phyloP scores from a whole-genome alignment of 2,888 invertebrate genomes.

The Esperia sulphurella region DNA sequence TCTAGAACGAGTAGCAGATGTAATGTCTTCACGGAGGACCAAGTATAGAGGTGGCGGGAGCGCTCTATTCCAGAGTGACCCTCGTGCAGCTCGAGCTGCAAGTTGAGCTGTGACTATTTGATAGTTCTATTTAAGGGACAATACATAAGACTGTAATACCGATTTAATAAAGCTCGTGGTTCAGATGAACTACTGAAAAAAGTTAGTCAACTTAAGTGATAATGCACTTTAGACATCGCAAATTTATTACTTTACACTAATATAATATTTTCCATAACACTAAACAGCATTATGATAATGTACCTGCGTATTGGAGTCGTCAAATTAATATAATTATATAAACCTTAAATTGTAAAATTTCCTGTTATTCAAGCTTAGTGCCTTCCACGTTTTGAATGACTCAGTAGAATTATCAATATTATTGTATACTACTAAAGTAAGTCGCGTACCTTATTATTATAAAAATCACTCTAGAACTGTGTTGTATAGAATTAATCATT shows the following conservation, averaged over 20 bases:
- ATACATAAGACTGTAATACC: slow-evolving; percentile 53
- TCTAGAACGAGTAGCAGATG: slow-evolving; percentile 33
- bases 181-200: slow-evolving; percentile 15
- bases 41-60: slow-evolving; percentile 35
- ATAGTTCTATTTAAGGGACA: slow-evolving; percentile 45
- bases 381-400: slow-evolving; percentile 57
- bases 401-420: slow-evolving; percentile 40
- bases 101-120: slow-evolving; percentile 47
- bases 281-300: neutral
- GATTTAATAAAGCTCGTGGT: slow-evolving; percentile 18
- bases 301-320: neutral
- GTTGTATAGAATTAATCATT: slow-evolving; percentile 21
- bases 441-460: slow-evolving; percentile 26
- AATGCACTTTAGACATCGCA: slow-evolving; percentile 36
- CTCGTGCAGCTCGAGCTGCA: slow-evolving; percentile 23
- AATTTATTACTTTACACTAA: slow-evolving; percentile 21
- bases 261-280: neutral
- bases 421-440: slow-evolving; percentile 23
- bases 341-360: slow-evolving; percentile 10
- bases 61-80: slow-evolving; percentile 15
- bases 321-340: slow-evolving; percentile 4
- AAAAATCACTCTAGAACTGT: slow-evolving; percentile 15
- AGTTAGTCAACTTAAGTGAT: slow-evolving; percentile 23
- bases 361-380: slow-evolving; percentile 64
- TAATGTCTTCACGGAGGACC: slow-evolving; percentile 60